phyloP scores from a whole-genome alignment of 37 sponge, comb jelly and placozoan species.

The Chondrosia reniformis region DNA sequence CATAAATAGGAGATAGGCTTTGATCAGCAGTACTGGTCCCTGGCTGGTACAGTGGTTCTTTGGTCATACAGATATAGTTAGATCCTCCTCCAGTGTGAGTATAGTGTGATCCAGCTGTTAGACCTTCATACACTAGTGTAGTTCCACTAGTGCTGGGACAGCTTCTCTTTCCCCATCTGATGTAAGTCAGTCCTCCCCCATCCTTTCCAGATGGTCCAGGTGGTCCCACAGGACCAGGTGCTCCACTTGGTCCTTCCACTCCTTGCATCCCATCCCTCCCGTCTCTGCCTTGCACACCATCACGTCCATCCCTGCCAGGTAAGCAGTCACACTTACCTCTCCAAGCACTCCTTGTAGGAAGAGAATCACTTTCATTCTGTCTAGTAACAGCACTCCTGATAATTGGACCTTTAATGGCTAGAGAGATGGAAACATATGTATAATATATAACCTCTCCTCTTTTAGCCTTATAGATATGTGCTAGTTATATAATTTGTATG shows the following conservation, averaged over 20 bases:
- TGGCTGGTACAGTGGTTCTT: slow-evolving; percentile 15
- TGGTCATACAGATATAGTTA: slow-evolving; percentile 43
- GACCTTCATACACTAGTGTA: slow-evolving; percentile 7
- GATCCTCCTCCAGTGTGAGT: slow-evolving; percentile 22
- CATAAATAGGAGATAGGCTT: slow-evolving; percentile 6
- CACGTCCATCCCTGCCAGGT: too few relatives aligned
- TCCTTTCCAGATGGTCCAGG: slow-evolving; percentile 7
- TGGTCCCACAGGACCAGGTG: neutral
- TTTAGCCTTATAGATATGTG: too few relatives aligned
- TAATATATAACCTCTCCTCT: too few relatives aligned
- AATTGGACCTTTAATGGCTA: too few relatives aligned
- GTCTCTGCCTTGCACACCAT: slow-evolving; percentile 1
- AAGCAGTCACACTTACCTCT: too few relatives aligned
- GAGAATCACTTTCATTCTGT: too few relatives aligned
- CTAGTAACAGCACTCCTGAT: too few relatives aligned
- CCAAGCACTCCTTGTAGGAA: too few relatives aligned
- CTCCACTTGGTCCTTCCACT: slow-evolving; percentile 15
- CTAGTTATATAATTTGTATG: too few relatives aligned
- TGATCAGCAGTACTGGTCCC: neutral
- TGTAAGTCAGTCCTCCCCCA: slow-evolving; percentile 11
- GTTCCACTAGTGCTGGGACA: slow-evolving; percentile 12
- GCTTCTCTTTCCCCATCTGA: slow-evolving; percentile 30
- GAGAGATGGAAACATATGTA: too few relatives aligned
- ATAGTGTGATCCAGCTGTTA: slow-evolving; percentile 16
- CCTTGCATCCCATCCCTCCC: slow-evolving; percentile 18